Evolutionary conservation across 2,888 invertebrate genomes (phyloP), one percentile per base, ranked within the genome.

Genomic region (Eupithecia dodoneata): DNA sequence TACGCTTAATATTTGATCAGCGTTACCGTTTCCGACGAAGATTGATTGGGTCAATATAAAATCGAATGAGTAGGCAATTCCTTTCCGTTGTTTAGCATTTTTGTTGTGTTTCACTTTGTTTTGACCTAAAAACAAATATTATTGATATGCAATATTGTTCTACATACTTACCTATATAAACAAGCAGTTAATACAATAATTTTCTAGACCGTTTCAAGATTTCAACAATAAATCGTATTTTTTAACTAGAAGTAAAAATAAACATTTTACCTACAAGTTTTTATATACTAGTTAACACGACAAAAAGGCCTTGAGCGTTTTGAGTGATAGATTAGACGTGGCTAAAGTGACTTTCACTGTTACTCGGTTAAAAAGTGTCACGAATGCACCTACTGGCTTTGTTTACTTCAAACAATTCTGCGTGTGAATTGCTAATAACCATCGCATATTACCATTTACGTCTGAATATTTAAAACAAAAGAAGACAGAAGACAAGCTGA

Each of bases 341-440:
- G 83, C 80, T 82, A 76, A 81, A 85, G 85, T 45, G 41, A 93
- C 94, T 94, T 94, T 94, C 94, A 92, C 94, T 91, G 86, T 86
- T 89, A 89, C 87, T 88, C 89, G 88, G 88, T 90, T 90, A 91
- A 75, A 76, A 78, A 76, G 49, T 74, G 74, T 76, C 74, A 74
- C 76, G 76, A 78, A 77, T 77, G 72, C 71, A 30, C 66, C 15
- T 47, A 72, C 72, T 55, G 44, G 71, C 73, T 65, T 69, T 69
- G 69, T 69, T 69, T 69, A 69, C 69, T 44, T 44, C 9, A 10
- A 15, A 15, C 69, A n/a, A n/a, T n/a, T 44, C 30, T 71, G 75
- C 71, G 73, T 55, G 55, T 69, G 67, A 49, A 69, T 69, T 42
- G 1, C 6, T 45, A 69, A 45, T 69, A 7, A 66, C 15, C 15